Conservation (phyloP, 2,113 vertebrate genomes). For the Gracilinanus agilis region DNA sequence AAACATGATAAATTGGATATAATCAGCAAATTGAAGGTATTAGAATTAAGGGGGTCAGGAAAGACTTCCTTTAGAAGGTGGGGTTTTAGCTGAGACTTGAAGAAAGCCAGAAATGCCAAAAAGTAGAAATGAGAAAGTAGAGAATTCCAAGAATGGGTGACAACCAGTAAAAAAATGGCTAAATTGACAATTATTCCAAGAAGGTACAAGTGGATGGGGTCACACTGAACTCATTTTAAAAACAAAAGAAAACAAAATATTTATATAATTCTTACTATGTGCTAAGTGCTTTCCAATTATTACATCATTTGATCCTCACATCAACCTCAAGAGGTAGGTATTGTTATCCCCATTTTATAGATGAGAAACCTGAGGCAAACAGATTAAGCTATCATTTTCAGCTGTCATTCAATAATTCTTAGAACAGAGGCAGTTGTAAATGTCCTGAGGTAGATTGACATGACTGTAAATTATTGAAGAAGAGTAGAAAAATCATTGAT, state of each 20-base stretch:
- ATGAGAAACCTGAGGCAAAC: not conserved
- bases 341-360: not conserved
- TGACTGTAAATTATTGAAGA: not conserved
- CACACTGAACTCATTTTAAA: not conserved
- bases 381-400: not conserved
- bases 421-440: not conserved
- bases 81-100: not conserved
- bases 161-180: not conserved
- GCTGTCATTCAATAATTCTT: not conserved
- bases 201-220: not conserved
- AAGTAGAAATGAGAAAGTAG: not conserved
- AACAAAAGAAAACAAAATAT: not conserved
- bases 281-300: not conserved
- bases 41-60: not conserved
- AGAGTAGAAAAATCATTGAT: not conserved
- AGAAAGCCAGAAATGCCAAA: not conserved
- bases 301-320: not conserved
- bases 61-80: no score
- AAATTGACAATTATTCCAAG: not conserved
- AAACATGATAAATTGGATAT: not conserved
- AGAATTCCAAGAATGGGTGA: not conserved
- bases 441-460: not conserved
- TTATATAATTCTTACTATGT: not conserved
- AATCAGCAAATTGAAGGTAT: not conserved
- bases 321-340: not conserved